A percentile compares a stretch with the other conserved stretches of the same genome.
phyloP scores from a whole-genome alignment of 37 sponge, comb jelly and placozoan genomes.

The Aphrocallistes beatrix region DNA sequence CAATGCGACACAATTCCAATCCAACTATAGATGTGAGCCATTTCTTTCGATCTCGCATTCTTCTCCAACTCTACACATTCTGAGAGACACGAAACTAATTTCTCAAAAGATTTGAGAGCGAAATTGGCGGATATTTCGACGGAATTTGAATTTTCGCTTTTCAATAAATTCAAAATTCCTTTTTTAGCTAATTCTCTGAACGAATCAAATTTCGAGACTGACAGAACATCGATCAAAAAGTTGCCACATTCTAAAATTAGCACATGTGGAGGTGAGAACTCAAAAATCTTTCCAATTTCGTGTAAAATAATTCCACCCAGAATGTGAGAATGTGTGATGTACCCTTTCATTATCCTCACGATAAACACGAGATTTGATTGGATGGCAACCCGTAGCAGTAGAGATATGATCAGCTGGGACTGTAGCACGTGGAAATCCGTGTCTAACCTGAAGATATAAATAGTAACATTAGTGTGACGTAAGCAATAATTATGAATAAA shows the following conservation, averaged over 20 bases:
- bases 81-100: neutral
- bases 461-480: neutral
- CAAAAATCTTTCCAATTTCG: neutral
- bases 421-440: neutral
- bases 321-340: neutral
- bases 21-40: neutral
- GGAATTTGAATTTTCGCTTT: neutral
- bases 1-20: conserved; percentile 9
- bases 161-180: neutral
- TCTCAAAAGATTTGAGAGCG: conserved; percentile 10
- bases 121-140: neutral
- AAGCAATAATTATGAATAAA: no score
- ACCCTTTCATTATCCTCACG: neutral
- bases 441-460: neutral
- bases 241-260: neutral
- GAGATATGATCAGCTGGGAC: neutral
- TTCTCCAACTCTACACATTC: neutral
- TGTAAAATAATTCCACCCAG: neutral
- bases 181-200: neutral
- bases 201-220: neutral
- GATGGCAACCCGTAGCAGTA: neutral
- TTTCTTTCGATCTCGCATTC: neutral
- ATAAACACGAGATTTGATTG: neutral
- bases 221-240: neutral
- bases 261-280: neutral